A percentile compares a stretch with the other conserved stretches of the same genome.
Conservation (phyloP, 2,113 vertebrate genomes). For the Pyxicephalus adspersus region DNA sequence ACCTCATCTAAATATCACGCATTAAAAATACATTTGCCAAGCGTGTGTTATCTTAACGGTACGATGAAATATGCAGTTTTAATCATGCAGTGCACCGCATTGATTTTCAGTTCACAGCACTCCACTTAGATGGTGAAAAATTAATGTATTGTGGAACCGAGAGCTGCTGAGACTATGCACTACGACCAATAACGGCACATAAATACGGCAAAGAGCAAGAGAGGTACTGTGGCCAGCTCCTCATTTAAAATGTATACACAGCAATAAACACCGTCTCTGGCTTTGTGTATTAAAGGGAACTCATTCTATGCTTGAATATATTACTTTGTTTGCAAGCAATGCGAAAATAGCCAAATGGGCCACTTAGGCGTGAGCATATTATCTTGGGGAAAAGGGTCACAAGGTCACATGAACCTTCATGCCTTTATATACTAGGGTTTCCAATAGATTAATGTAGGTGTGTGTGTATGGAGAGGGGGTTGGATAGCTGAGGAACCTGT, state of each 20-base stretch:
- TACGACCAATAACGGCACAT: not conserved
- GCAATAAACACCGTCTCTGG: not conserved
- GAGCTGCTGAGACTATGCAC: not conserved
- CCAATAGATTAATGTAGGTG: no score
- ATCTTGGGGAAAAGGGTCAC: no score
- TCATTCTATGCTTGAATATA: no score
- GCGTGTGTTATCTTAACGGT: slow-evolving; percentile 17
- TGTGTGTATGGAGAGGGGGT: no score
- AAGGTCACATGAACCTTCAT: no score
- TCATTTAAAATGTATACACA: not conserved
- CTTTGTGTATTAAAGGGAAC: no score
- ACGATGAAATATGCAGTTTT: slow-evolving; percentile 47
- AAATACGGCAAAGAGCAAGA: not conserved
- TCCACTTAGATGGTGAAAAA: slow-evolving; percentile 40
- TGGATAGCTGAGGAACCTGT: no score
- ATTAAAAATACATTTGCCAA: slow-evolving; percentile 47
- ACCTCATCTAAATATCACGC: slow-evolving; percentile 44
- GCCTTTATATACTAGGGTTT: no score
- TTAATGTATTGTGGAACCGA: slow-evolving; percentile 24
- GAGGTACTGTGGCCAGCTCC: not conserved
- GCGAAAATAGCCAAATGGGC: no score
- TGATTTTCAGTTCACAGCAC: slow-evolving; percentile 37
- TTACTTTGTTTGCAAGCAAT: no score
- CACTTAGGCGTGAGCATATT: no score
- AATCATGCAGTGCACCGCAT: slow-evolving; percentile 34